Conservation (phyloP, 1,140 invertebrate genomes). For the Archivesica marissinica region DNA sequence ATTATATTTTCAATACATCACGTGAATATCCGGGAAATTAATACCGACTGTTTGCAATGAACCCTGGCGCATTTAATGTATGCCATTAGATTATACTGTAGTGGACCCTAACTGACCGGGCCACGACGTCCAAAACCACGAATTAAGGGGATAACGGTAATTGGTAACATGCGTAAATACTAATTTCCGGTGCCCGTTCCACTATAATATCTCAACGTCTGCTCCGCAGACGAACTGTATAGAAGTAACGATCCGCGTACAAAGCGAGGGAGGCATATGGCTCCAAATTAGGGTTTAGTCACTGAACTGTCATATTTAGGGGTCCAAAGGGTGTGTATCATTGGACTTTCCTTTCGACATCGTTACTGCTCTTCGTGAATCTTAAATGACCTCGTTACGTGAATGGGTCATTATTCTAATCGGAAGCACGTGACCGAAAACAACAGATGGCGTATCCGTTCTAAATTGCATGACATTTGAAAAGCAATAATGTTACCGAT, state of each 20-base stretch:
- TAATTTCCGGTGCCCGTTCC: slow-evolving; percentile 43
- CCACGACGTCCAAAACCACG: slow-evolving; percentile 36
- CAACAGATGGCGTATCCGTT: slow-evolving; percentile 50
- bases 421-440: slow-evolving; percentile 25
- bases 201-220: slow-evolving; percentile 12
- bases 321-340: not conserved
- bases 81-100: slow-evolving; percentile 13
- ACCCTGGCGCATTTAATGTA: not conserved
- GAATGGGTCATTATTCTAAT: slow-evolving; percentile 50
- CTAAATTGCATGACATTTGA: slow-evolving; percentile 25
- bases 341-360: slow-evolving; percentile 7
- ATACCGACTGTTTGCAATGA: not conserved
- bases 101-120: slow-evolving; percentile 17
- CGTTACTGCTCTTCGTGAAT: slow-evolving; percentile 8
- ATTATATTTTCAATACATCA: no score
- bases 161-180: slow-evolving; percentile 40
- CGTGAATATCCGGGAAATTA: no score
- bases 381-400: slow-evolving; percentile 45
- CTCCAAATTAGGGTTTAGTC: slow-evolving; percentile 17
- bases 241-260: not conserved
- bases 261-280: slow-evolving; percentile 19
- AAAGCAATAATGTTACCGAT: slow-evolving; percentile 7
- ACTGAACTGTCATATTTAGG: not conserved
- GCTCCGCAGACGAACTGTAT: not conserved
- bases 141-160: slow-evolving; percentile 57